phyloP scores from a whole-genome alignment of 1,140 invertebrate species.

The Sarcophaga bullata region DNA sequence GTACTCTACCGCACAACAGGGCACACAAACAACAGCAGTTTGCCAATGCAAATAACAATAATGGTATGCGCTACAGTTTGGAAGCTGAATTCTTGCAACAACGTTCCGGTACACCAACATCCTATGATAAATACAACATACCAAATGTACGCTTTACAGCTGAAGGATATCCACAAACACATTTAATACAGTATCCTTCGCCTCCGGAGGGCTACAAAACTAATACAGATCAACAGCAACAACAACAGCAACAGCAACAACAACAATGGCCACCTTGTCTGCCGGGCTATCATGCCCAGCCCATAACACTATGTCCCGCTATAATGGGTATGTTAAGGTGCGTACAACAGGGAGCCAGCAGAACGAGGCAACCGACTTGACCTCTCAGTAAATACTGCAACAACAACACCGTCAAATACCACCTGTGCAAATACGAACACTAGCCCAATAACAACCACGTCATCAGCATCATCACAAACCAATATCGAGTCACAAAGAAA shows the following conservation, averaged over 20 bases:
- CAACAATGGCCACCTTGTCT: constrained; percentile 67
- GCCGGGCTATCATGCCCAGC: constrained; percentile 65
- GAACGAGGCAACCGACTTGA: constrained; percentile 43
- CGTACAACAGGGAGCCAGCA: too few species aligned
- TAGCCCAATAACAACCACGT: constrained; percentile 19
- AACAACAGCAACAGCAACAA: constrained; percentile 58
- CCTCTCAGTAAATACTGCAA: constrained; percentile 39
- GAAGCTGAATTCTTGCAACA: constrained; percentile 76
- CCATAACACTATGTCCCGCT: constrained; percentile 52
- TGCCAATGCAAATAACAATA: constrained; percentile 69
- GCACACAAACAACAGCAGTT: constrained; percentile 68
- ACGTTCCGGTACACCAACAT: constrained; percentile 60
- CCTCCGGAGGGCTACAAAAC: constrained; percentile 75
- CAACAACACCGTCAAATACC: constrained; percentile 22
- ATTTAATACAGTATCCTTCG: constrained; percentile 72
- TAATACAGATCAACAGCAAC: constrained; percentile 43
- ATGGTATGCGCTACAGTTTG: constrained; percentile 71
- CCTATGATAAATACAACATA: constrained; percentile 69
- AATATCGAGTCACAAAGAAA: constrained; percentile 17
- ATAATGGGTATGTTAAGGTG: constrained; percentile 49
- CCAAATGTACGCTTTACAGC: constrained; percentile 79
- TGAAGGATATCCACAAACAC: constrained; percentile 77
- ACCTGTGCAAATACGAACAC: constrained; percentile 52
- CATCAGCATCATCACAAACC: background rate
- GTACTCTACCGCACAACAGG: constrained; percentile 76